Base-by-base conservation (phyloP, 2,888 invertebrate species). In the Pomacea canaliculata region DNA sequence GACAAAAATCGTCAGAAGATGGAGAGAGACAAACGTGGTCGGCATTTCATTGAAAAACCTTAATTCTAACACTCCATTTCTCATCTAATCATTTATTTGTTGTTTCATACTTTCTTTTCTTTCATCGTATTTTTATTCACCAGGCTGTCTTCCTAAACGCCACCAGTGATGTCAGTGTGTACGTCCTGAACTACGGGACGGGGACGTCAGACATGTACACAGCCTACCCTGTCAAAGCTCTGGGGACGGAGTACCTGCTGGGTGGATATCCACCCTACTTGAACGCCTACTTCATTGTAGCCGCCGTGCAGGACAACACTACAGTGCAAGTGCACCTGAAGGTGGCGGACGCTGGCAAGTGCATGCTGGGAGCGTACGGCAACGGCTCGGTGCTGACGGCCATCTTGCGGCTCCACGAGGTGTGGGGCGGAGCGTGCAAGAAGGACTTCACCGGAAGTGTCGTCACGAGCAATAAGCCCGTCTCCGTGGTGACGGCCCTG, bases 381-480 rank as follows among this genome's bases (percentile, higher is more conserved):
- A 27, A 70, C 56, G 51, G 70, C 48, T 13, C 19, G 13, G 9
- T n/a, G 19, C 48, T n/a, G 13, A 51, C 49, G 16, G 70, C 27
- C 51, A 49, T 49, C 19, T 49, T 70, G 49, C 13, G 18, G n/a
- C 19, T 13, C n/a, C 70, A n/a, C 49, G n/a, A 51, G n/a, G 70
- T 70, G 19, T 70, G 70, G 70, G 70, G 70, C 48, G 9, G 51
- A 5, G 8, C 19, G 51, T 70, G 70, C 51, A 49, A 46, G n/a
- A 48, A 27, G n/a, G 51, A 51, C 70, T 19, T 70, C 51, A 51
- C 48, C n/a, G 70, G 70, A 51, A 48, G 48, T 19, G 27, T 23
- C 51, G 70, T 70, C 70, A 70, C 70, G 0, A 70, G 70, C 51
- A 18, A 70, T 49, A 70, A 70, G 70, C 70, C 70, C 19, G 10